phyloP scores from a whole-genome alignment of 23 tunicate species.

The Halocynthia roretzi region DNA sequence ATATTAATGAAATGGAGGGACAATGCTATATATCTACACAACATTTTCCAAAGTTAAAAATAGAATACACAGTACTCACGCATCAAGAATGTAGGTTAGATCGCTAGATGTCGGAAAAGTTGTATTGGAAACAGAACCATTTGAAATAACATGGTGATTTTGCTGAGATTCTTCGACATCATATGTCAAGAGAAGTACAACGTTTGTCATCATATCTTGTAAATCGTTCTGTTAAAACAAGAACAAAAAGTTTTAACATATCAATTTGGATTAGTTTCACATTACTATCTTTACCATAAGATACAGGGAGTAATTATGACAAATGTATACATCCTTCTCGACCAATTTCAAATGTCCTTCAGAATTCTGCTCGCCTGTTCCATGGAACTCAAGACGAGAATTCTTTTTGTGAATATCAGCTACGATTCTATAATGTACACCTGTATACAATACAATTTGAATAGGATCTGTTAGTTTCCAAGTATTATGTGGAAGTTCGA shows the following conservation, averaged over 20 bases:
- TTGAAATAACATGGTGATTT: no score
- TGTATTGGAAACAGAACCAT: no score
- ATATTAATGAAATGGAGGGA: no score
- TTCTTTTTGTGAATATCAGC: neutral
- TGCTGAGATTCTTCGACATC: no score
- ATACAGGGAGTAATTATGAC: neutral
- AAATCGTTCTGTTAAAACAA: neutral
- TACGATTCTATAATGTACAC: neutral
- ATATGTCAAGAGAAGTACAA: neutral
- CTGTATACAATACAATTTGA: neutral
- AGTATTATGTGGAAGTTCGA: neutral
- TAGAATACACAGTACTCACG: no score
- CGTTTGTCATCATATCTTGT: conserved; percentile 23
- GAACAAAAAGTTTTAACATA: no score
- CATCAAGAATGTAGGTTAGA: no score
- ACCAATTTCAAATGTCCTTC: neutral
- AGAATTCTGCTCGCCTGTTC: neutral
- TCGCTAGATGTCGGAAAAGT: no score
- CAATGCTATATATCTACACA: no score
- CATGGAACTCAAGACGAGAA: neutral
- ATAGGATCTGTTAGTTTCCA: neutral
- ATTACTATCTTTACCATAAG: neutral
- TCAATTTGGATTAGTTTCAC: no score
- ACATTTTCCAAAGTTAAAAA: no score
- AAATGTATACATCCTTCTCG: neutral